Percentiles rank a stretch among this genome's conserved stretches.
These are phyloP conservation scores for Mus pahari DNA, from an alignment of 2,113 vertebrate species.

Conservation along the genomic window DNA sequence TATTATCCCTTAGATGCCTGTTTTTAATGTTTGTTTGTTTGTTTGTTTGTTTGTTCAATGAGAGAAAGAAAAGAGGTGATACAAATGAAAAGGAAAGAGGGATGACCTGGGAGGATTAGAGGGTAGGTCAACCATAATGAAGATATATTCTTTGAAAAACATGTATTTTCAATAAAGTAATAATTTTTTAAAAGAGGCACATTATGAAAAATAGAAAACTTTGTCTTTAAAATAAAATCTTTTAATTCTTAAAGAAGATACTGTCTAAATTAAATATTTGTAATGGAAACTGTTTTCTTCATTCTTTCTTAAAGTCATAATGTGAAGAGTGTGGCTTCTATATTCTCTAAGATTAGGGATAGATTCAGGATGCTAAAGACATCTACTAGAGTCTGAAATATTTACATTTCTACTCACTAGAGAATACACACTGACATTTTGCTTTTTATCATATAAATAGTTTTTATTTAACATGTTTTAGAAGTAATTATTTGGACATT, in stretches of 20 bases:
- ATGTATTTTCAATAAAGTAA: neutral
- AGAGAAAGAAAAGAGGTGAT: neutral
- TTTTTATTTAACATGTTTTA: conserved; percentile 8
- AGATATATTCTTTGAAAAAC: neutral
- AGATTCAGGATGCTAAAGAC: neutral
- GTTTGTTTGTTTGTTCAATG: neutral
- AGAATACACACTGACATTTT: neutral
- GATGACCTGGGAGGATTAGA: neutral
- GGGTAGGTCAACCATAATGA: neutral
- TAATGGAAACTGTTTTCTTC: neutral
- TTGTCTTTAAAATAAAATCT: neutral
- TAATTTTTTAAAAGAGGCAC: neutral
- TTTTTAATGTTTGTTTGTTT: neutral
- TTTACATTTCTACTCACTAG: neutral
- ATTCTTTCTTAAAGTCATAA: neutral
- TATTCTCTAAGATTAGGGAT: neutral
- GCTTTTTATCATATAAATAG: neutral
- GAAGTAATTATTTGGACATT: neutral
- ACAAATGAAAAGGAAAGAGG: too few species aligned
- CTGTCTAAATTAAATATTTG: neutral
- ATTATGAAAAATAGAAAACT: neutral
- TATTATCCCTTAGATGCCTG: neutral
- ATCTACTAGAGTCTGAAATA: neutral
- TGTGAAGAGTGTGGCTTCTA: neutral
- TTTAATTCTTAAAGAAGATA: neutral